Evolutionary conservation across 2,888 invertebrate genomes (phyloP), one percentile per base, ranked within the genome.

Genomic region (Hedya salicella): DNA sequence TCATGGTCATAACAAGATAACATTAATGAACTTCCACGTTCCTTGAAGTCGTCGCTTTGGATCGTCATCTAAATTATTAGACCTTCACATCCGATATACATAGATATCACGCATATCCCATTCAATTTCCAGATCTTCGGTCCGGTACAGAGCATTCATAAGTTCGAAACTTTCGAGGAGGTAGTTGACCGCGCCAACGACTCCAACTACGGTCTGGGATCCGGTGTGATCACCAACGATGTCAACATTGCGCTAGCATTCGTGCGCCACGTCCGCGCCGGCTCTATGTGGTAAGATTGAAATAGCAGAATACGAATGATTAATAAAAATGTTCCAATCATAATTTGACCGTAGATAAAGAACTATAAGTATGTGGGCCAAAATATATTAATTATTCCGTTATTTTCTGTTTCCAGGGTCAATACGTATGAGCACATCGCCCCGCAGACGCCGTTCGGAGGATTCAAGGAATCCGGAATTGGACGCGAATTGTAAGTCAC

Each of bases 141-240:
- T 0, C 98, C 98, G 0, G 98, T 98, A 6, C 97, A 97, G 86
- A 95, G 95, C 70, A 97, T 98, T 74, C 93, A 97, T 52, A 97
- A 97, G 85, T 98, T 98, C 76, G 95, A 95, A 46, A 94, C 94
- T 2, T 88, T 97, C 71, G 95, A 96, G 9, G 98, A 98, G 83
- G 96, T 96, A 0, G 95, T 98, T 42, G 95, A 96, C 78, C 93
- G 97, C 70, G 97, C 97, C 39, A 98, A 98, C 84, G 92, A 95
- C 78, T 96, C 97, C 8, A 91, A 92, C 69, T 98, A 97, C 79
- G 98, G 98, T 17, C 92, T 98, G 30, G 98, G 97, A 4, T 96
- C 97, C 63, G 97, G 96, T n/a, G 94, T 98, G 48, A 89, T 98
- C 71, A 98, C 98, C 56, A 96, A 96, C 68, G 95, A 97, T 84